Base-by-base conservation (phyloP, 2,113 vertebrate genomes). In the Albula goreensis region DNA sequence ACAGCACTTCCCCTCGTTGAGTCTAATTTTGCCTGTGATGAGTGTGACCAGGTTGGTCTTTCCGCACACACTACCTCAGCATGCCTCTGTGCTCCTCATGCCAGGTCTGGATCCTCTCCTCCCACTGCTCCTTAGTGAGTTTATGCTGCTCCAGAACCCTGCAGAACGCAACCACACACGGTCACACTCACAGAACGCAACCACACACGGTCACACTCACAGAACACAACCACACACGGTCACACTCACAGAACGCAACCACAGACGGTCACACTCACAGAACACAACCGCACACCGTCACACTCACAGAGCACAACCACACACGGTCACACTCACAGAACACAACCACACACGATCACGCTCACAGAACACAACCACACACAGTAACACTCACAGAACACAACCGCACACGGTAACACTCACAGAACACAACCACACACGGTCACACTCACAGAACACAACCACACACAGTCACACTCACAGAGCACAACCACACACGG, bases 61-160 rank as follows among this genome's bases (percentile, higher is more conserved):
- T 13, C 41, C 22, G 0, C 31, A 6, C 15, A 96, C 97, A 74
- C 96, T 85, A 99, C 98, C 97, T 99, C 84, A 97, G 93, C 97
- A 99, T 98, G 2, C 95, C 94, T 0, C 94, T 92, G 93, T 99
- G 98, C 83, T 99, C 98, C 9, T 97, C 91, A 0, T 99, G 98
- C 98, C 98, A 99, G 87, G 96, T 94, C 92, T 98, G 96, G 92
- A 99, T 98, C 48, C 98, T 95, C 41, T 99, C 97, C 86, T 99
- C 98, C 98, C 98, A 99, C 91, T 99, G 97, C 3, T 97, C 97
- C 92, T 97, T 96, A 89, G 96, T 96, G 86, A 99, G 97, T 87
- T 98, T 99, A 93, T 99, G 98, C 93, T 99, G 98, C 77, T 98
- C 97, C 95, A 98, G 94, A 52, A 99, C 97, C 91, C 98, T 99